These are phyloP conservation scores for Cheumatopsyche charites DNA, from an alignment of 1,140 invertebrate genomes.

Conservation along the genomic window DNA sequence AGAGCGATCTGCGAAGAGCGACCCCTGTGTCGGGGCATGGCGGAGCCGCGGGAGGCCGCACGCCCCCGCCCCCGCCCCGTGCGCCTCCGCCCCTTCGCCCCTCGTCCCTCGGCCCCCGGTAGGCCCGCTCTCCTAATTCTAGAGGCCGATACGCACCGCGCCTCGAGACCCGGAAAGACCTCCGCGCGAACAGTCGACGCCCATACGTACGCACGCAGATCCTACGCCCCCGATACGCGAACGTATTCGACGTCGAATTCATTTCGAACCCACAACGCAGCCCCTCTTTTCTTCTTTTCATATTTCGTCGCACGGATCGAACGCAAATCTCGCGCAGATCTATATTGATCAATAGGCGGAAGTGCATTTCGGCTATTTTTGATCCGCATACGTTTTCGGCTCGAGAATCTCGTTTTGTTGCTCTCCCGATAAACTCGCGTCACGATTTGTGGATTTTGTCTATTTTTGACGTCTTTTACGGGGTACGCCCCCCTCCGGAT, in stretches of 20 bases:
- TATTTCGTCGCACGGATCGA: too few species aligned
- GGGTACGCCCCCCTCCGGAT: not conserved
- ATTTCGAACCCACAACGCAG: not conserved
- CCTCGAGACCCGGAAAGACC: not conserved
- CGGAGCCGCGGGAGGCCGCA: slow-evolving; percentile 9
- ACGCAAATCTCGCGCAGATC: too few species aligned
- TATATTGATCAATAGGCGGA: too few species aligned
- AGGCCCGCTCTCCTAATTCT: not conserved
- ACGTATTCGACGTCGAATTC: not conserved
- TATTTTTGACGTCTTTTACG: not conserved
- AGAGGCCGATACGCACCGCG: not conserved
- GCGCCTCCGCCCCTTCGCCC: not conserved
- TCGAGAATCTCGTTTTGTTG: too few species aligned
- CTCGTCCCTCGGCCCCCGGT: not conserved
- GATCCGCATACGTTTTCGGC: too few species aligned
- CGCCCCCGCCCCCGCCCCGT: slow-evolving; percentile 9
- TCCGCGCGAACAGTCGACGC: not conserved
- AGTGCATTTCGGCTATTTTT: too few species aligned
- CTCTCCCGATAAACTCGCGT: too few species aligned
- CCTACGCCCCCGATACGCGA: not conserved
- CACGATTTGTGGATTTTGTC: not conserved
- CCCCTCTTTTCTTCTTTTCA: too few species aligned
- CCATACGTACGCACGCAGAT: not conserved
- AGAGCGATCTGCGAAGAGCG: slow-evolving; percentile 12
- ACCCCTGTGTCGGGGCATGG: slow-evolving; percentile 22